phyloP scores from a whole-genome alignment of 1,140 invertebrate genomes.

The Vanessa tameamea region DNA sequence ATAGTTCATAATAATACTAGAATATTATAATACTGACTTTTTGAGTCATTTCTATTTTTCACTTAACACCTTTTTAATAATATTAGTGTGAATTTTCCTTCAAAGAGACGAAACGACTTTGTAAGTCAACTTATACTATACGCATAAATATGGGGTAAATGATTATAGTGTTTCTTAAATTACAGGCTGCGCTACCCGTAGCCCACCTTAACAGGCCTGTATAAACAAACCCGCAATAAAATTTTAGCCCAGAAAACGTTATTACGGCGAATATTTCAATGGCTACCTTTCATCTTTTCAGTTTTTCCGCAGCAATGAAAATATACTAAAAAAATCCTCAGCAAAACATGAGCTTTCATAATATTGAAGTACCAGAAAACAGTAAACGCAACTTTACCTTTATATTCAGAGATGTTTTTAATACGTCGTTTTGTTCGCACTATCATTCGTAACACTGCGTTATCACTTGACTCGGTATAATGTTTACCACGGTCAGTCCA shows the following conservation, averaged over 20 bases:
- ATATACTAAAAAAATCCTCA: conserved; percentile 37
- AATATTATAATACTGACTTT: too few species aligned
- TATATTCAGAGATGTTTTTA: conserved; percentile 30
- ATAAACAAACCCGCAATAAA: conserved; percentile 32
- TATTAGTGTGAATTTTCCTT: too few species aligned
- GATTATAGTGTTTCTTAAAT: conserved; percentile 28
- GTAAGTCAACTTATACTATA: conserved; percentile 2
- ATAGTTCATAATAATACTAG: too few species aligned
- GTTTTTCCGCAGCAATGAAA: conserved; percentile 34
- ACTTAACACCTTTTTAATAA: too few species aligned
- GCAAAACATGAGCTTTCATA: conserved; percentile 52
- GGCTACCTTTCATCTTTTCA: conserved; percentile 35
- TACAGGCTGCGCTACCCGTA: conserved; percentile 19
- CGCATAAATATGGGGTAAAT: conserved; percentile 10
- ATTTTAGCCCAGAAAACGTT: conserved; percentile 19
- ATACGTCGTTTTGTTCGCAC: conserved; percentile 13
- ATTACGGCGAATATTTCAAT: conserved; percentile 29
- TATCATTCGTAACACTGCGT: conserved; percentile 29
- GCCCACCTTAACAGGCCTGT: conserved; percentile 6
- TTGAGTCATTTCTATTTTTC: too few species aligned
- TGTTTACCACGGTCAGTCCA: conserved; percentile 56
- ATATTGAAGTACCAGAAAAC: conserved; percentile 62
- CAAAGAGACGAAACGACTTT: not conserved
- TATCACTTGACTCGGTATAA: conserved; percentile 39
- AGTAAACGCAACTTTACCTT: conserved; percentile 54